Conservation (phyloP, 2,113 vertebrate genomes). For the Passer domesticus region DNA sequence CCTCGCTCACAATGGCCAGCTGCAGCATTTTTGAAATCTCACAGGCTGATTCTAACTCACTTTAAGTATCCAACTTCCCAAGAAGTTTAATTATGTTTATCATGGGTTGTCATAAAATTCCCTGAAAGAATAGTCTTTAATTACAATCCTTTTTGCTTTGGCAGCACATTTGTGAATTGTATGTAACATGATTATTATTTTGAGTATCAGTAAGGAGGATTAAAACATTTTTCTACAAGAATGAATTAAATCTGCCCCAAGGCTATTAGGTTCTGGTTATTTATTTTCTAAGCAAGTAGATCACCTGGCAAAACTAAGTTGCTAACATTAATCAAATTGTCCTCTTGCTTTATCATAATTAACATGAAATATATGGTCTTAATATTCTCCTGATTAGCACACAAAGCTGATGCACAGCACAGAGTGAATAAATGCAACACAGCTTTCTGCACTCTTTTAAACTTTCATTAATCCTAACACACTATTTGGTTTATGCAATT, state of each 20-base stretch:
- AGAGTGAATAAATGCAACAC: background rate
- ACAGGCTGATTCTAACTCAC: background rate
- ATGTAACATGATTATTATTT: background rate
- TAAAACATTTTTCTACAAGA: background rate
- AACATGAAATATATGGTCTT: background rate
- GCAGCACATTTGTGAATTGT: background rate
- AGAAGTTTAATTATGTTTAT: background rate
- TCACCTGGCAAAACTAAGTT: background rate
- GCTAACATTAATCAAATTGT: background rate
- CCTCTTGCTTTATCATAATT: background rate
- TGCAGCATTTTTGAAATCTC: background rate
- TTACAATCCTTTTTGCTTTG: background rate
- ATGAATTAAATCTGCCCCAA: background rate
- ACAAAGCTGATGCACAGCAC: background rate
- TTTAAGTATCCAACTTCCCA: background rate
- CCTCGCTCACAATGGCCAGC: too few relatives aligned
- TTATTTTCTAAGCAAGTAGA: conserved; percentile 6
- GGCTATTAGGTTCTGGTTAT: background rate
- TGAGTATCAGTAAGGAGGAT: background rate
- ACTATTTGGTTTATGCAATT: background rate
- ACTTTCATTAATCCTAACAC: background rate
- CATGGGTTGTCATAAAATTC: background rate
- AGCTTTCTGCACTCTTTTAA: background rate
- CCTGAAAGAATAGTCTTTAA: background rate
- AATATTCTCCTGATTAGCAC: background rate